A percentile compares a stretch with the other conserved stretches of the same genome.
phyloP scores from a whole-genome alignment of 2,888 invertebrate species.

The Monopis laevigella region DNA sequence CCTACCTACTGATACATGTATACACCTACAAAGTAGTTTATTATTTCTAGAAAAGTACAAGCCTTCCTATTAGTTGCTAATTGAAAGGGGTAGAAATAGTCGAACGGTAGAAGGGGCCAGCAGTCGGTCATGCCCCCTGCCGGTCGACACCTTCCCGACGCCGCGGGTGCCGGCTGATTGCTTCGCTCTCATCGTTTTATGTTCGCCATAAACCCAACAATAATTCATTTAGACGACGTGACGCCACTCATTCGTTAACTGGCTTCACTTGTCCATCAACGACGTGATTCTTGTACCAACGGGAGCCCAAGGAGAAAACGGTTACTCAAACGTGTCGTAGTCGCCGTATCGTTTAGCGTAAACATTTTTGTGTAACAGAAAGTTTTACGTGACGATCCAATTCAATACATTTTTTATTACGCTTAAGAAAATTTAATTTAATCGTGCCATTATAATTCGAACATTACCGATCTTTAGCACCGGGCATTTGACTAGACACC shows the following conservation, averaged over 20 bases:
- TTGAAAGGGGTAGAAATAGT: slow-evolving; percentile 54
- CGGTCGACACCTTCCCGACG: slow-evolving; percentile 57
- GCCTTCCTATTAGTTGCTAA: slow-evolving; percentile 49
- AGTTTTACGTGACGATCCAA: slow-evolving; percentile 4
- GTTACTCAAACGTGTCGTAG: slow-evolving; percentile 9
- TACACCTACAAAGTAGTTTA: too few species aligned
- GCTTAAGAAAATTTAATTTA: not conserved
- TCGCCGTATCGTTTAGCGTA: not conserved
- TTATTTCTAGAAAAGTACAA: too few species aligned
- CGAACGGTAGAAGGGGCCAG: slow-evolving; percentile 51
- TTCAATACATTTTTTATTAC: not conserved
- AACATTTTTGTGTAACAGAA: slow-evolving; percentile 1
- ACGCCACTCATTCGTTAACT: slow-evolving; percentile 64
- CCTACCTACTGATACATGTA: too few species aligned
- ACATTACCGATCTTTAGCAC: slow-evolving; percentile 7
- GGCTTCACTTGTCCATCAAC: slow-evolving; percentile 37
- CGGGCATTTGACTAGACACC: not conserved
- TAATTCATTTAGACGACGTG: slow-evolving; percentile 67
- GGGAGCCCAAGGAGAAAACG: slow-evolving; percentile 6
- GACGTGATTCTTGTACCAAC: slow-evolving; percentile 32
- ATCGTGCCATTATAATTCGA: not conserved
- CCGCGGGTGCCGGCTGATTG: slow-evolving; percentile 64
- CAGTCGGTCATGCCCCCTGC: slow-evolving; percentile 37
- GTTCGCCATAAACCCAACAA: slow-evolving; percentile 65
- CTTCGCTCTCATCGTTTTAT: slow-evolving; percentile 65